phyloP scores from a whole-genome alignment of 2,888 invertebrate species.

The Andricus curvator region DNA sequence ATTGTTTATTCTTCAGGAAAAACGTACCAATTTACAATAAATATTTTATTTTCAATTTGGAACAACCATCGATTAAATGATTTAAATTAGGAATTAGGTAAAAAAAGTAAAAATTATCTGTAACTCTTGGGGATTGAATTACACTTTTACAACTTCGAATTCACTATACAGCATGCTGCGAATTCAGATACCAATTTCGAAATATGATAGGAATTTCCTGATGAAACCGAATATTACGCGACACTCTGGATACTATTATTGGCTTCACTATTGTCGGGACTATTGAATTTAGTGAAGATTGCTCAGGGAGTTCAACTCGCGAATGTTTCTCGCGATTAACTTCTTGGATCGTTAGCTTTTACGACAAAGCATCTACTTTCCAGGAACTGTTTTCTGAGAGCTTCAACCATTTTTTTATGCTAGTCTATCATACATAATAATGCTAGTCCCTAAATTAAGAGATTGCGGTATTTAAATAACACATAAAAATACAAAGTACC shows the following conservation, averaged over 20 bases:
- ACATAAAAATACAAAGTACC: not conserved
- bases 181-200: no score
- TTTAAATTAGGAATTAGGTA: no score
- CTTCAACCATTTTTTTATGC: conserved; percentile 19
- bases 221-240: not conserved
- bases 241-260: conserved; percentile 50
- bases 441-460: conserved; percentile 14
- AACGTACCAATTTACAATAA: no score
- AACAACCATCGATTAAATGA: no score
- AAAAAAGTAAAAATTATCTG: no score
- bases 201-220: no score
- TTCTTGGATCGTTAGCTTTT: conserved; percentile 59
- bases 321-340: conserved; percentile 57
- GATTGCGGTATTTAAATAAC: not conserved
- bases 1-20: no score
- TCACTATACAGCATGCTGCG: no score
- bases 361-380: conserved; percentile 52
- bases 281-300: conserved; percentile 54
- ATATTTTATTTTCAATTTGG: no score
- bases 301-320: conserved; percentile 52
- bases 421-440: conserved; percentile 25
- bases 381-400: conserved; percentile 47
- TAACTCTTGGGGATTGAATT: no score
- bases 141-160: no score
- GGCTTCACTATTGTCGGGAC: conserved; percentile 52